Evolutionary conservation across 2,113 vertebrate genomes (phyloP), one percentile per base, ranked within the genome.

Genomic region (Carassius auratus): DNA sequence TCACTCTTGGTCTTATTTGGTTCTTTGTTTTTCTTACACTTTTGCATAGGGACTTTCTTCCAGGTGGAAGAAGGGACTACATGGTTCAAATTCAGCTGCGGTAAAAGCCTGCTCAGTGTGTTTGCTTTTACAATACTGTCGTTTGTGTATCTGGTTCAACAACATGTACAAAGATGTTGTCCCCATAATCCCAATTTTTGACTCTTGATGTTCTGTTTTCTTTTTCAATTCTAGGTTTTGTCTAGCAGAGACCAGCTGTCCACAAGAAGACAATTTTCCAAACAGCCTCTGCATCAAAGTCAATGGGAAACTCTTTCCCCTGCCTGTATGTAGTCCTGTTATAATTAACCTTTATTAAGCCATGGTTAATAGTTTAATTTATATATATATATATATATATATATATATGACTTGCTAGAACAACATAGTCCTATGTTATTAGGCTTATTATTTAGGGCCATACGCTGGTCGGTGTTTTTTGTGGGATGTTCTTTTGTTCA

Each of bases 261-360:
- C 96, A 90, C 98, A 99, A 93, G 98, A 99, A 92, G 97, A 99
- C 91, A 98, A 97, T 90, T 99, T 96, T 85, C 98, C 98, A 4
- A 99, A 95, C 93, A 97, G 96, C 93, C 93, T 99, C 19, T 99
- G 98, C 89, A 97, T 99, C 92, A 99, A 99, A 95, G 98, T 99
- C 78, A 99, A 99, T 66, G 98, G 98, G 59, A 99, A 99, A 85
- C 94, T 98, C 21, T 99, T 98, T 90, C 97, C 97, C 2, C 91
- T 99, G 86, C 98, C 97, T 55, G 98, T 99, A 95, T 96, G 97
- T 94, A 33, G 4, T 81, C 10, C 30, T 14, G 61, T 74, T 38
- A 3, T 50, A 75, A 77, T 48, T 5, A 10, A 52, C 55, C 8
- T 76, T 8, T 36, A 78, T 33, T 61, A 78, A 78, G 19, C 76